These are phyloP conservation scores for Geotrypetes seraphini DNA, from an alignment of 2,797 vertebrate genomes.

Conservation along the genomic window DNA sequence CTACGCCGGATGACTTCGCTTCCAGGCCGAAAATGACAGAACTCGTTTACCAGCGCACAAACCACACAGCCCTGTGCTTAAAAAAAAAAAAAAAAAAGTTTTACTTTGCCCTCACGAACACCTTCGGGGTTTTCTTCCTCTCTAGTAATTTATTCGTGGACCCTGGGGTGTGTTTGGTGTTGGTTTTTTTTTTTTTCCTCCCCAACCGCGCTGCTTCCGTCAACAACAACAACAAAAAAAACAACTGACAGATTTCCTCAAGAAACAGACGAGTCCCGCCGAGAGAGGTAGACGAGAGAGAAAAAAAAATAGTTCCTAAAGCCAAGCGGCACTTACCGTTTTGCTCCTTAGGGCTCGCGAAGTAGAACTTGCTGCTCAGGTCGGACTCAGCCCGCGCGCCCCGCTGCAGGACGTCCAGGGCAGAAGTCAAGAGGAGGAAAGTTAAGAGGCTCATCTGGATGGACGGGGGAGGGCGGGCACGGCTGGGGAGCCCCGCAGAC, in stretches of 20 bases:
- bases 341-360: conserved; percentile 77
- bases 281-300: background rate
- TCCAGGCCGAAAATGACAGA: conserved; percentile 61
- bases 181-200: too few relatives aligned
- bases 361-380: conserved; percentile 77
- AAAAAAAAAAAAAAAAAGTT: too few relatives aligned
- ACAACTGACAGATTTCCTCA: too few relatives aligned
- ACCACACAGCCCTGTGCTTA: too few relatives aligned
- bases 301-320: background rate
- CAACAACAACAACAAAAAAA: too few relatives aligned
- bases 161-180: too few relatives aligned
- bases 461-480: conserved; percentile 52
- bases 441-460: conserved; percentile 95
- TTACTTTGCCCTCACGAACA: background rate
- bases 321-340: conserved; percentile 73
- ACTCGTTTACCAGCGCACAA: conserved; percentile 55
- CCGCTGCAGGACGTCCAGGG: conserved; percentile 70
- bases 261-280: background rate
- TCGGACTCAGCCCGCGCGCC: conserved; percentile 76
- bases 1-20: conserved; percentile 69
- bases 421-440: conserved; percentile 79
- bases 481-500: conserved; percentile 52
- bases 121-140: conserved; percentile 1
- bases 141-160: conserved; percentile 3
- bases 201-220: too few relatives aligned